A percentile compares a stretch with the other conserved stretches of the same genome.
These are phyloP conservation scores for Hafferia zeledoni DNA, from an alignment of 2,797 vertebrate species.

Conservation along the genomic window DNA sequence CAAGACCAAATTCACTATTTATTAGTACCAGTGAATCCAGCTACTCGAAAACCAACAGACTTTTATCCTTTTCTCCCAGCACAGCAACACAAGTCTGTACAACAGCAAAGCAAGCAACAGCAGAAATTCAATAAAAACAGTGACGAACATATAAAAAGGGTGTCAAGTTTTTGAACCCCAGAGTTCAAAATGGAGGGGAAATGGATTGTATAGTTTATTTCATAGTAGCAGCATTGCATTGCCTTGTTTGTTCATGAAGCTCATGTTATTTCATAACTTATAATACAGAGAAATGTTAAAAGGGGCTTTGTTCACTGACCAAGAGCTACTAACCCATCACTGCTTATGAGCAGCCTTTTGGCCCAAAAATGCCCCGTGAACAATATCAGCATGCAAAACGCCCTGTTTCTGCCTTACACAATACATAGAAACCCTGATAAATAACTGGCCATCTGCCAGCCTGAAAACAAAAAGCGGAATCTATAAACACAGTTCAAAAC, in stretches of 20 bases:
- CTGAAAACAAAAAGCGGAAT: not conserved
- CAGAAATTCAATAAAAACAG: not conserved
- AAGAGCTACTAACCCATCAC: not conserved
- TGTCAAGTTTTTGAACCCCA: not conserved
- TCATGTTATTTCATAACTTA: conserved; percentile 18
- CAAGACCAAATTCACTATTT: not conserved
- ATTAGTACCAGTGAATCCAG: not conserved
- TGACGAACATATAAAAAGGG: not conserved
- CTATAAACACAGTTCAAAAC: conserved; percentile 30
- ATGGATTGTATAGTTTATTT: not conserved
- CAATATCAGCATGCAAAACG: not conserved
- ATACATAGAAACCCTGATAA: not conserved
- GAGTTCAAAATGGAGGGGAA: not conserved
- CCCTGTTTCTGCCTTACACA: not conserved
- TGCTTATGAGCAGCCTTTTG: not conserved
- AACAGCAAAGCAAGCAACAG: not conserved
- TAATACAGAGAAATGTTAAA: not conserved
- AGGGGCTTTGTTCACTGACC: conserved; percentile 33
- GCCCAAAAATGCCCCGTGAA: not conserved
- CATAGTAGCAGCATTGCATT: not conserved
- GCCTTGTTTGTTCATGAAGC: conserved; percentile 8
- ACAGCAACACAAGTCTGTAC: not conserved
- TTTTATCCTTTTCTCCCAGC: not conserved
- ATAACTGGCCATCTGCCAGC: conserved; percentile 43
- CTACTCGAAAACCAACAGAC: not conserved